These are phyloP conservation scores for Drosophila sp. DNA, from an alignment of 1,140 invertebrate genomes.

Conservation along the genomic window DNA sequence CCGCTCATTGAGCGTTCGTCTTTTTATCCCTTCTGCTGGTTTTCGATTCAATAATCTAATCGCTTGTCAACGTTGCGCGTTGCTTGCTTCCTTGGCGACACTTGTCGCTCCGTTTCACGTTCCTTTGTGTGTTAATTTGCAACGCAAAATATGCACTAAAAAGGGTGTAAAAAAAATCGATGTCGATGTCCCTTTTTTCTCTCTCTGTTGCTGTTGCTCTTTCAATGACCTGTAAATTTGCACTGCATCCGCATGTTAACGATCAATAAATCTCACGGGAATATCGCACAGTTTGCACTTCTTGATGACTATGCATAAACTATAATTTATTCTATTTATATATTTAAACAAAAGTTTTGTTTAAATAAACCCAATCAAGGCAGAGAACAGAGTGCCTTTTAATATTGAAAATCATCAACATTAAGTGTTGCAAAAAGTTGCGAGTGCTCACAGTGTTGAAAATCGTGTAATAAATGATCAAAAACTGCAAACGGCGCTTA, in stretches of 20 bases:
- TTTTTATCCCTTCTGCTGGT: constrained; percentile 15
- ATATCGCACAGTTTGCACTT: constrained; percentile 26
- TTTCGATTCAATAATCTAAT: constrained; percentile 23
- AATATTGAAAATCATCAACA: constrained; percentile 77
- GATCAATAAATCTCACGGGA: neutral
- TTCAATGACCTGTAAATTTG: constrained; percentile 18
- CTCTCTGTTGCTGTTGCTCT: constrained; percentile 10
- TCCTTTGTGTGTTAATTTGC: constrained; percentile 58
- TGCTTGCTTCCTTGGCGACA: constrained; percentile 20
- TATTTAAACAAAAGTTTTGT: constrained; percentile 43
- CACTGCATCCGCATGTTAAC: constrained; percentile 6
- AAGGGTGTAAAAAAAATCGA: constrained; percentile 82
- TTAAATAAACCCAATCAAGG: constrained; percentile 54
- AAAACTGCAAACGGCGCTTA: no score
- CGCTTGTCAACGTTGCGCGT: neutral
- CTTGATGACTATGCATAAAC: constrained; percentile 30
- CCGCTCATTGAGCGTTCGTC: constrained; percentile 60
- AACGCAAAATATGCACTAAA: constrained; percentile 56
- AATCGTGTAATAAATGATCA: no score
- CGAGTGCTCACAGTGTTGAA: neutral
- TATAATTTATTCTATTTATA: constrained; percentile 47
- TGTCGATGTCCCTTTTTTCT: constrained; percentile 71
- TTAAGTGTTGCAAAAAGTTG: constrained; percentile 32
- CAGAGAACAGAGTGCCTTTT: constrained; percentile 42
- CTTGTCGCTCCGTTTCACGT: constrained; percentile 29